These are phyloP conservation scores for Epinephelus lanceolatus DNA, from an alignment of 2,113 vertebrate species.

Conservation along the genomic window DNA sequence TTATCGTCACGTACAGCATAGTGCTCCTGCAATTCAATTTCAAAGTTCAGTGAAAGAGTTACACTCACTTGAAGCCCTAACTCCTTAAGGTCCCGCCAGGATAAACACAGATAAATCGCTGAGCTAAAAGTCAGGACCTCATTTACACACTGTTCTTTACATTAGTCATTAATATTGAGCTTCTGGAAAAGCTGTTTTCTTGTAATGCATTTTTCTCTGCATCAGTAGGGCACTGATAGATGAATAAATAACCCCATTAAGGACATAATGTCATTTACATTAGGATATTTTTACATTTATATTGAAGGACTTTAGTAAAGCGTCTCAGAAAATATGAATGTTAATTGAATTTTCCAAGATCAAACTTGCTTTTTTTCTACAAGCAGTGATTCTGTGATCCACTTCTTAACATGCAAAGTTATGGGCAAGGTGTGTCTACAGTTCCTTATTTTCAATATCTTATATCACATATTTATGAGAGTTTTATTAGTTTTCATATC, in stretches of 20 bases:
- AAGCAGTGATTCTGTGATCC: background rate
- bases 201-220: background rate
- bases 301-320: background rate
- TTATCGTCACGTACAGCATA: constrained; percentile 24
- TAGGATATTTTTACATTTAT: background rate
- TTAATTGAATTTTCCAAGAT: background rate
- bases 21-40: constrained; percentile 47
- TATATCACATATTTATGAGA: background rate
- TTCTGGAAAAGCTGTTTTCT: background rate
- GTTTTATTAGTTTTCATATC: background rate
- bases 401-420: background rate
- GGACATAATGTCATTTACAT: background rate
- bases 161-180: constrained; percentile 1
- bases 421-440: background rate
- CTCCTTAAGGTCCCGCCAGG: constrained; percentile 25
- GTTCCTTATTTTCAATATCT: background rate
- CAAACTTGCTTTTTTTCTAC: background rate
- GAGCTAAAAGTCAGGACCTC: constrained; percentile 9
- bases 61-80: background rate
- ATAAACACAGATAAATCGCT: constrained; percentile 34
- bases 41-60: constrained; percentile 42
- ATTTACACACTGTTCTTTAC: background rate
- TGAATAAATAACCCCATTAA: background rate
- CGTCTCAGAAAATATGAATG: background rate
- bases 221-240: background rate